Evolutionary conservation across 64 coral and sea anemone genomes (phyloP), one percentile per base, ranked within the genome.

Genomic region (Orbicella faveolata): DNA sequence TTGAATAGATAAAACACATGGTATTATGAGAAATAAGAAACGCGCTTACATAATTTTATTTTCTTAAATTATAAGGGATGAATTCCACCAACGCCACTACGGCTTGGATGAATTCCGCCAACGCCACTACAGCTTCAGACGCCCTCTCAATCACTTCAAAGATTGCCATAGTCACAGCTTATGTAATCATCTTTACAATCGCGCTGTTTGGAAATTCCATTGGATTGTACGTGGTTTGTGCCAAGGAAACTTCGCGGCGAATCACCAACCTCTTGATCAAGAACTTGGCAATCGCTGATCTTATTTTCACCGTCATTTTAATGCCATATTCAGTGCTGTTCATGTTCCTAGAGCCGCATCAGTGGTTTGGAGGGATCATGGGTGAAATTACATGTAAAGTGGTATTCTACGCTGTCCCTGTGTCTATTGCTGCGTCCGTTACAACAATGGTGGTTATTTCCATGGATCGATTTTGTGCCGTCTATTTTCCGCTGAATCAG

Each of bases 371-470:
- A 8, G 92, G 92, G 8, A 14, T 37, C 8, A 18, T 82, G 3
- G 92, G 92, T 2, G 17, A 36, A 0, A 63, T 94, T 21, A 94
- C 87, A 8, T 94, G 92, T 54, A 94, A 89, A 37, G 1, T 84
- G 0, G 14, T 65, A 9, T 57, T 57, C 6, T 89, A 89, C 33
- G 79, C 80, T 6, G 70, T 94, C 13, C 26, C 74, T 2, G 79
- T 85, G 10, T 94, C 92, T 8, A 89, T 94, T 35, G 79, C 79
- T 6, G 92, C 92, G 7, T 94, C 92, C 11, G 79, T 94, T 18
- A 77, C 89, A 37, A 94, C 92, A 20, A 83, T 94, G 62, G 23
- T 81, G 2, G 78, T 94, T 36, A 94, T 94, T 78, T 94, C 92
- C 8, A 34, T 94, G 18, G 92, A 88, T 66, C 79, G 92, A 18